Conservation (phyloP, 2,797 vertebrate genomes). For the Pangasius djambal region DNA sequence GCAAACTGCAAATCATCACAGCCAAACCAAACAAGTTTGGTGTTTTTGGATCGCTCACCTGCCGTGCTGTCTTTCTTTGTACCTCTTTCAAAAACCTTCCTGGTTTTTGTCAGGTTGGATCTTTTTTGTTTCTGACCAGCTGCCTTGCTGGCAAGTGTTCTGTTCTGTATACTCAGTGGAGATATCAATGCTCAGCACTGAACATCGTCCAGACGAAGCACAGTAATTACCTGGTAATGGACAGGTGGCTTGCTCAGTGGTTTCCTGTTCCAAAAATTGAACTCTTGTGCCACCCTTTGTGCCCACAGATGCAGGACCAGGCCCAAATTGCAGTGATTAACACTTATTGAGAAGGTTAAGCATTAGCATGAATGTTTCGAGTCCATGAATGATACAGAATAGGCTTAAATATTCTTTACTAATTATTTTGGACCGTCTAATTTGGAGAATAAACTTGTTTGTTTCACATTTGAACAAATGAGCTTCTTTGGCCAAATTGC, state of each 20-base stretch:
- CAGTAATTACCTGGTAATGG: constrained; percentile 49
- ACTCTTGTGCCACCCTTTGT: constrained; percentile 34
- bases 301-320: constrained; percentile 18
- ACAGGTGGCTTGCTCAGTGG: constrained; percentile 56
- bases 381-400: neutral
- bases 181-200: constrained; percentile 32
- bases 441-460: neutral
- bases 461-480: neutral
- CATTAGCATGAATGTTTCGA: constrained; percentile 6
- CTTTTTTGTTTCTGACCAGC: constrained; percentile 11
- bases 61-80: neutral
- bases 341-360: constrained; percentile 25
- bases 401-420: neutral
- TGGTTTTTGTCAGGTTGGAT: constrained; percentile 15
- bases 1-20: neutral
- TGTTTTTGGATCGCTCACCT: neutral
- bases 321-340: constrained; percentile 31
- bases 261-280: constrained; percentile 52
- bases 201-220: constrained; percentile 40
- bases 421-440: neutral
- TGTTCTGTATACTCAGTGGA: constrained; percentile 22
- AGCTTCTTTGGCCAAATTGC: constrained; percentile 1
- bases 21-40: constrained; percentile 2
- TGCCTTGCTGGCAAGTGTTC: constrained; percentile 16
- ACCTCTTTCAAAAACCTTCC: neutral